phyloP scores from a whole-genome alignment of 2,888 invertebrate species.

The Dryococelus australis region DNA sequence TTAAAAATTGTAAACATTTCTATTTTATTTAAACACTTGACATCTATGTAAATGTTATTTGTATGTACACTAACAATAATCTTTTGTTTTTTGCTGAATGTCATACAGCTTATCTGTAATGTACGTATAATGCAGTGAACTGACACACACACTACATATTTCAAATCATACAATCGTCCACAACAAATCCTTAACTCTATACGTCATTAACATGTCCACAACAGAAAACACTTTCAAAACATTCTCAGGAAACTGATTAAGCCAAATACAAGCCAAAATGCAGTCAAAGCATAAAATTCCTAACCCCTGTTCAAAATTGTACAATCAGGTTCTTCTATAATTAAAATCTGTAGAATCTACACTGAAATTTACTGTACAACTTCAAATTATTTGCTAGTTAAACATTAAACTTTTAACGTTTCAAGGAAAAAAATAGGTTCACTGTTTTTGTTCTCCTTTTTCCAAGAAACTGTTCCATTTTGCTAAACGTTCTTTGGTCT shows the following conservation, averaged over 20 bases:
- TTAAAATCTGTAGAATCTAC: too few relatives aligned
- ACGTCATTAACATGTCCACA: not conserved
- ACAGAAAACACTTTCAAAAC: not conserved
- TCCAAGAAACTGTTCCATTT: slow-evolving; percentile 90
- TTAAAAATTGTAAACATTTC: too few relatives aligned
- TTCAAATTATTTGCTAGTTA: not conserved
- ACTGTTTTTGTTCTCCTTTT: slow-evolving; percentile 60
- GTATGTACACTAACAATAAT: too few relatives aligned
- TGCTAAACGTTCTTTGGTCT: slow-evolving; percentile 78
- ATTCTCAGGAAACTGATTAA: not conserved
- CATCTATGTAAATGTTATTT: too few relatives aligned
- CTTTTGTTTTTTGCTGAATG: too few relatives aligned
- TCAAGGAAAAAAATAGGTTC: not conserved
- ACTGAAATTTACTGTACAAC: too few relatives aligned
- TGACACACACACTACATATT: too few relatives aligned
- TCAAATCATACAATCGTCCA: too few relatives aligned
- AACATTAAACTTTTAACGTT: too few relatives aligned
- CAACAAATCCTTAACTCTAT: not conserved
- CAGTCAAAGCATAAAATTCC: not conserved
- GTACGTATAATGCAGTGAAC: too few relatives aligned
- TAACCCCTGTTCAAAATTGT: not conserved
- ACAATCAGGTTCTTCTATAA: not conserved
- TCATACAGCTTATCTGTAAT: too few relatives aligned
- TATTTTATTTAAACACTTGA: too few relatives aligned
- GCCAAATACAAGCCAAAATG: not conserved